Conservation (phyloP, 2,113 vertebrate genomes). For the Baryphthengus martii region DNA sequence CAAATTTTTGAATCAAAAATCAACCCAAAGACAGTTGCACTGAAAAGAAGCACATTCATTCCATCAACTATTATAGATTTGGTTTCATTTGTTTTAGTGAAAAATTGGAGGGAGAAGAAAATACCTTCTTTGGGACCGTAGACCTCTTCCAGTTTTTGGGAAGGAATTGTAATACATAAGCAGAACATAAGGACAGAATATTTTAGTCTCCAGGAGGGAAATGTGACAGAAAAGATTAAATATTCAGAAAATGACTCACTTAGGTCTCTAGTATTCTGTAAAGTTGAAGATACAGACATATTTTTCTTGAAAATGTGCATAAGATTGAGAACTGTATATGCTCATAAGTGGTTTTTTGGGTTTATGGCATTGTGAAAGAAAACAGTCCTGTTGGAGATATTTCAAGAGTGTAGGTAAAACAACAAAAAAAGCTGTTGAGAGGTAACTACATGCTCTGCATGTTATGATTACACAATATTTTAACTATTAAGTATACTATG, state of each 20-base stretch:
- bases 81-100: neutral
- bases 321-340: neutral
- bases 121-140: neutral
- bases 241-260: neutral
- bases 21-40: neutral
- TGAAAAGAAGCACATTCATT: neutral
- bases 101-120: neutral
- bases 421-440: neutral
- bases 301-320: neutral
- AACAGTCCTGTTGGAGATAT: neutral
- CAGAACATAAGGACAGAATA: neutral
- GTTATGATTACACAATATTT: neutral
- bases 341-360: neutral
- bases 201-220: neutral
- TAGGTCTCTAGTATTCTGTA: neutral
- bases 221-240: neutral
- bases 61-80: neutral
- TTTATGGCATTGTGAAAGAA: neutral
- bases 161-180: neutral
- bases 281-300: neutral
- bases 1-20: neutral
- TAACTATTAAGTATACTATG: neutral
- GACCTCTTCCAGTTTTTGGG: neutral
- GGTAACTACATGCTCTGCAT: neutral
- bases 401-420: neutral